These are phyloP conservation scores for Balaenoptera acutorostrata DNA, from an alignment of 2,113 vertebrate species.

Conservation along the genomic window DNA sequence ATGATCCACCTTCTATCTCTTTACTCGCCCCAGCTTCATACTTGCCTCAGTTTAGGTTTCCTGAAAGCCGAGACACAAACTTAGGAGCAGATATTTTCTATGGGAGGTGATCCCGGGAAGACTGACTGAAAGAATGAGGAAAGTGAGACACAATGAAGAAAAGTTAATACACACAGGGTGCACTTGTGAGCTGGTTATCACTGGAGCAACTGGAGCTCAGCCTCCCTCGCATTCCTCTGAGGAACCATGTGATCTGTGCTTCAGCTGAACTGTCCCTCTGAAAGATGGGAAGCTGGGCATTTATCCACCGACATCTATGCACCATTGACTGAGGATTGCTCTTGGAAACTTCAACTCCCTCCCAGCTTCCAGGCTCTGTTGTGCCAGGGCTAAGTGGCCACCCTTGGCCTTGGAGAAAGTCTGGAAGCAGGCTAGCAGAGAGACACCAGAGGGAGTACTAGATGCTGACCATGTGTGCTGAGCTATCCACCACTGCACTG, in stretches of 20 bases:
- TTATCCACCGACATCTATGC: neutral
- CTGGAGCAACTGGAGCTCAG: neutral
- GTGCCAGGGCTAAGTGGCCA: neutral
- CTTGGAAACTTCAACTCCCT: neutral
- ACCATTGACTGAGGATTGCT: neutral
- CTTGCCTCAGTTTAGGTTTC: neutral
- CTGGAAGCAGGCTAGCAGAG: neutral
- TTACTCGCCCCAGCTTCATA: neutral
- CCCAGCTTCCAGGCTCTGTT: neutral
- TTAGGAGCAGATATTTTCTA: neutral
- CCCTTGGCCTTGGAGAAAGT: neutral
- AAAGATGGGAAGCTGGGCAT: neutral
- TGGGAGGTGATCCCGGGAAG: neutral
- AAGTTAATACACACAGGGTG: fast-evolving
- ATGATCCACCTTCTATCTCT: neutral
- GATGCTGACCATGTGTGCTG: neutral
- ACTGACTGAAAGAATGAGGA: neutral
- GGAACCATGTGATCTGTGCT: neutral
- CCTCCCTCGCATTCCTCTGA: neutral
- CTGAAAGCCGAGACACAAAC: neutral
- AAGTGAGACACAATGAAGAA: neutral
- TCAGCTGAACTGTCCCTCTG: neutral
- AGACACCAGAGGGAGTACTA: neutral
- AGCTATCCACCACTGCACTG: neutral
- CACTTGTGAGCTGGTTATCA: fast-evolving